phyloP scores from a whole-genome alignment of 2,888 invertebrate genomes.

The Scelioninae gen. 2 region DNA sequence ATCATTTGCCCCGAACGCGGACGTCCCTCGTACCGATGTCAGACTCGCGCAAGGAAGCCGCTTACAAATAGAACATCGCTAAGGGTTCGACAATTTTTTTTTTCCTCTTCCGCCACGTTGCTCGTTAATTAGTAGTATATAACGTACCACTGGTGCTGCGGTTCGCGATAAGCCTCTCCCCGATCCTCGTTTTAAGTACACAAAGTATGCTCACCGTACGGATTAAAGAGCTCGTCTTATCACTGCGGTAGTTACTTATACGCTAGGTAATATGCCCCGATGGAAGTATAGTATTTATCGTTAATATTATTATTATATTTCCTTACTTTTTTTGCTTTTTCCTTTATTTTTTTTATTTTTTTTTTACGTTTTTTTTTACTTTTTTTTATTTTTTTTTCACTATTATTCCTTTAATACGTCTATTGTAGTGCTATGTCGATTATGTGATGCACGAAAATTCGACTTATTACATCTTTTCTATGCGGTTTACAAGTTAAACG shows the following conservation, averaged over 20 bases:
- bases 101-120: slow-evolving; percentile 30
- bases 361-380: not conserved
- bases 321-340: slow-evolving; percentile 47
- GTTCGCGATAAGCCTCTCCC: slow-evolving; percentile 62
- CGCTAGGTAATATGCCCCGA: slow-evolving; percentile 69
- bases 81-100: slow-evolving; percentile 58
- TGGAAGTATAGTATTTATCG: slow-evolving; percentile 66
- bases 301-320: slow-evolving; percentile 50
- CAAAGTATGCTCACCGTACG: slow-evolving; percentile 63
- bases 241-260: slow-evolving; percentile 66
- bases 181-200: slow-evolving; percentile 64
- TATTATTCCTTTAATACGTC: slow-evolving; percentile 46
- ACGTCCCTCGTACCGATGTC: slow-evolving; percentile 25
- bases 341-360: slow-evolving; percentile 36
- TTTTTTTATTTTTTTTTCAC: slow-evolving; percentile 33
- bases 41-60: slow-evolving; percentile 42
- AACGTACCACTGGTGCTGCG: slow-evolving; percentile 65
- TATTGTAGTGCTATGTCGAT: slow-evolving; percentile 59
- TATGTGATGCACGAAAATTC: slow-evolving; percentile 53
- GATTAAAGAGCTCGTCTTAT: slow-evolving; percentile 63
- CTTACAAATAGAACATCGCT: slow-evolving; percentile 62
- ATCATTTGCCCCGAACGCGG: slow-evolving; percentile 56
- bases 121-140: slow-evolving; percentile 58
- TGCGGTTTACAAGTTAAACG: slow-evolving; percentile 32
- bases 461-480: slow-evolving; percentile 50